Evolutionary conservation across 2,113 vertebrate genomes (phyloP), one percentile per base, ranked within the genome.

Genomic region (Cyprinodon variegatus): DNA sequence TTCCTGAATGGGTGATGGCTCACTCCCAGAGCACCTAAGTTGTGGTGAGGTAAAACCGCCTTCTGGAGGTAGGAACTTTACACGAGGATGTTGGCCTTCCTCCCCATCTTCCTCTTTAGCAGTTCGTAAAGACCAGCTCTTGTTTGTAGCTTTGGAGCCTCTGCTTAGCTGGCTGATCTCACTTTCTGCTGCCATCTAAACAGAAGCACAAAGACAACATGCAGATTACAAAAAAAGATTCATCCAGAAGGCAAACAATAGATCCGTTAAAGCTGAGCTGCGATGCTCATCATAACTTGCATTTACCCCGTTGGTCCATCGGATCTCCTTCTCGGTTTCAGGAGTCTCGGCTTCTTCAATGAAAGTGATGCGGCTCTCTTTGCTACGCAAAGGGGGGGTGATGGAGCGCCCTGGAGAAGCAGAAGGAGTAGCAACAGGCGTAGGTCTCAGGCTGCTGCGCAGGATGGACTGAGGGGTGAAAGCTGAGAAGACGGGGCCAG

Each of bases 401-500:
- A 96, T 72, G 48, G 97, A 98, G 71, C 94, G 93, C 10, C 95
- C 95, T 8, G 96, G 96, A 48, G 97, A 99, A 17, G 93, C 93
- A 71, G 96, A 97, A 1, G 96, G 97, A 37, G 96, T 96, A 50
- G 91, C 95, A 22, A 97, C 81, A 2, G 97, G 96, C 38, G 96
- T 96, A 70, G 96, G 95, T 59, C 96, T 94, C 82, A 96, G 91
- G 83, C 95, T 97, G 90, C 95, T 96, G 81, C 96, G 95, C 65
- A 99, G 92, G 92, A 99, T 97, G 81, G 97, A 98, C 60, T 95
- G 96, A 72, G 97, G 97, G 37, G 96, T 97, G 88, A 97, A 97
- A 3, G 91, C 94, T 17, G 96, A 91, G 92, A 96, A 97, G 71
- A 91, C 94, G 1, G 95, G 85, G 22, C 93, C 92, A 50, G 95